Percentiles rank a stretch among this genome's conserved stretches.
phyloP scores from a whole-genome alignment of 2,113 vertebrate genomes.

The Mesitornis unicolor region DNA sequence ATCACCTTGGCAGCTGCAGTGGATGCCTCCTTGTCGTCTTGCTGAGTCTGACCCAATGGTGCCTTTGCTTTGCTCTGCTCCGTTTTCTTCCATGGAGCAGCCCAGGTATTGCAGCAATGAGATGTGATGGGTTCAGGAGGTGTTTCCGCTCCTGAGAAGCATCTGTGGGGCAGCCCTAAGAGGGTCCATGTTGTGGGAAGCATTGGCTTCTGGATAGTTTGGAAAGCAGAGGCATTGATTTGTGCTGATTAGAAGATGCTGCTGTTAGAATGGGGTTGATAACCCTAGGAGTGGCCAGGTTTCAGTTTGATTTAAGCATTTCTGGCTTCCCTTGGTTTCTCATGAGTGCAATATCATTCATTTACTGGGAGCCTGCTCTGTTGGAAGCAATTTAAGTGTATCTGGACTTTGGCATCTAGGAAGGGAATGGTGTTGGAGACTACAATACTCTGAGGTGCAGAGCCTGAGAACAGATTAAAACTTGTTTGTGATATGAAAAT shows the following conservation, averaged over 20 bases:
- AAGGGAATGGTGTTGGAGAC: not conserved
- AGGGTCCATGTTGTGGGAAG: fast-evolving
- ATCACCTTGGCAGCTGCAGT: not conserved
- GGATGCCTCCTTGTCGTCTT: not conserved
- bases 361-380: not conserved
- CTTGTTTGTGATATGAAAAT: not conserved
- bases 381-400: not conserved
- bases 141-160: fast-evolving
- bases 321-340: not conserved
- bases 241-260: not conserved
- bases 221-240: not conserved
- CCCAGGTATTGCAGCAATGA: not conserved
- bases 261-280: fast-evolving
- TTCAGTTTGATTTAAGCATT: not conserved
- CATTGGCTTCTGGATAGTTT: not conserved
- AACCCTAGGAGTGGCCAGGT: not conserved
- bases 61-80: not conserved
- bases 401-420: not conserved
- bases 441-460: not conserved
- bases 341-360: fast-evolving
- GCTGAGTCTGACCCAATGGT: not conserved
- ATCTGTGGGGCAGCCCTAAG: not conserved
- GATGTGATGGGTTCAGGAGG: fast-evolving
- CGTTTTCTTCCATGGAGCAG: not conserved
- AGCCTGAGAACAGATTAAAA: not conserved